Conservation (phyloP, 2,113 vertebrate species). For the Corapipo altera region DNA sequence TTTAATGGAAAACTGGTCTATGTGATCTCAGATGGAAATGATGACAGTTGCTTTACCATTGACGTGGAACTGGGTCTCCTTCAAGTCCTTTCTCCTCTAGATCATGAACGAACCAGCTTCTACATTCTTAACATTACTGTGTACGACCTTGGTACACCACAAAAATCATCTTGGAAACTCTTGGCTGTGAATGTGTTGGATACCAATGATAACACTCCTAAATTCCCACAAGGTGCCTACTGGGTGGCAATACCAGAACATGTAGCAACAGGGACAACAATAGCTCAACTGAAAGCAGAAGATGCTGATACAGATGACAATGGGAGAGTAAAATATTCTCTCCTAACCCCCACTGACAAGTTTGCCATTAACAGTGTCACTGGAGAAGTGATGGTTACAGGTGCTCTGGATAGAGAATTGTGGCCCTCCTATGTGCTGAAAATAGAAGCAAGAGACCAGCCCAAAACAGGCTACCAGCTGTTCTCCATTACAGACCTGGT, state of each 20-base stretch:
- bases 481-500: constrained; percentile 80
- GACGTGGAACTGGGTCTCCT: constrained; percentile 87
- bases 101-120: constrained; percentile 87
- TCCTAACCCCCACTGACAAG: constrained; percentile 82
- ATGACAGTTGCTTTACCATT: constrained; percentile 89
- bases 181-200: constrained; percentile 89
- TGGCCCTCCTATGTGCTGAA: constrained; percentile 80
- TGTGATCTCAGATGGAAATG: constrained; percentile 88
- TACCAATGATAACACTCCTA: constrained; percentile 88
- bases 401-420: constrained; percentile 84
- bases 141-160: constrained; percentile 89
- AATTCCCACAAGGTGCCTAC: constrained; percentile 85
- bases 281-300: constrained; percentile 80
- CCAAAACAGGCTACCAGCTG: constrained; percentile 77
- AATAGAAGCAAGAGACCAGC: constrained; percentile 88
- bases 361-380: constrained; percentile 85
- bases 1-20: constrained; percentile 90
- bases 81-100: constrained; percentile 81
- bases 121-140: constrained; percentile 93
- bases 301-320: constrained; percentile 84
- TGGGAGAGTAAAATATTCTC: constrained; percentile 79
- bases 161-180: constrained; percentile 89
- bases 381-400: constrained; percentile 83
- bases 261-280: constrained; percentile 74
- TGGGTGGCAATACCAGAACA: constrained; percentile 84